Base-by-base conservation (phyloP, 2,113 vertebrate genomes). In the Vanacampus margaritifer region DNA sequence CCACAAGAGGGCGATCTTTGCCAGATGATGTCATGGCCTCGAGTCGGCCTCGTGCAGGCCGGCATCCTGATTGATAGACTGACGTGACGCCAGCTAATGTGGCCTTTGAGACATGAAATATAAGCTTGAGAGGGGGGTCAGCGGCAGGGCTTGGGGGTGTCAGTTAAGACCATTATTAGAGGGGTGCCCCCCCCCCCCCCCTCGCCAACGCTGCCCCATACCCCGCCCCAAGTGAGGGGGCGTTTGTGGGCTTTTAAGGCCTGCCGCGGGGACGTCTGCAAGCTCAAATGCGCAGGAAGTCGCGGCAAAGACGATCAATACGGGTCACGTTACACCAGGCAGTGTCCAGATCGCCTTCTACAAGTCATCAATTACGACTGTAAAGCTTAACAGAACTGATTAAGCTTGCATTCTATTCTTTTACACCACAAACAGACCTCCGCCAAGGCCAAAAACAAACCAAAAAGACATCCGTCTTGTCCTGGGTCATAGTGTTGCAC, bases 231-330 rank as follows among this genome's bases (percentile, higher is more conserved):
- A 59, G 60, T 32, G 46, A 58, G 63, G 61, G 62, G 57, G 43
- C 51, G 13, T 24, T 10, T 1, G 80, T 80, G 78, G 21, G 86
- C 85, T 88, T 85, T 86, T 85, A n/a, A 85, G 84, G 19, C 45
- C 77, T 74, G 71, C 75, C 21, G 46, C 61, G 68, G 78, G 54
- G 84, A 84, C 79, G 71, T 74, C 77, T 81, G 68, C 79, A 58
- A 76, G 88, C 86, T 87, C 87, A 79, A 79, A 86, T 83, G 64
- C 68, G 78, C 88, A 86, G 88, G 88, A 90, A 87, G 80, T 84
- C 65, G 80, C 74, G 83, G 87, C 81, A 84, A 89, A 86, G 80
- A 81, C 73, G 81, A 90, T 90, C 87, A 37, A 90, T 90, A 75
- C 63, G 74, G 75, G 78, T 79, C 83, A 83, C 86, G 85, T 90